These are phyloP conservation scores for Microctenopoma steveboyesi DNA, from an alignment of 2,797 vertebrate genomes.

Conservation along the genomic window DNA sequence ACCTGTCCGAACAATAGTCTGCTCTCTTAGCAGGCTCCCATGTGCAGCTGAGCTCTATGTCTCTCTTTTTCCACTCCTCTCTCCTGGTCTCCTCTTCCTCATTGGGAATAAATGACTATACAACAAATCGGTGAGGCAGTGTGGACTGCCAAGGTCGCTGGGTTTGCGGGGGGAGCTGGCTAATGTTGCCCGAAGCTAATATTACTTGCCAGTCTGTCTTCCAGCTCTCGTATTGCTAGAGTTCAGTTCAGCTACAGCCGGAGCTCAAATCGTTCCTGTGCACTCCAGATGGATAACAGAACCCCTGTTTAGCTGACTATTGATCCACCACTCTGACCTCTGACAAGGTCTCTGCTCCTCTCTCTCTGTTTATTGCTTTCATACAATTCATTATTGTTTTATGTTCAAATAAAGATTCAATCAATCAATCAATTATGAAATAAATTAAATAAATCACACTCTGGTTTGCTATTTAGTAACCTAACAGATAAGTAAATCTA, in stretches of 20 bases:
- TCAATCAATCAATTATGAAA: neutral
- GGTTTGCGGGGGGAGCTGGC: conserved; percentile 78
- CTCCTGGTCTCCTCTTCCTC: conserved; percentile 63
- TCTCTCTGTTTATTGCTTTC: neutral
- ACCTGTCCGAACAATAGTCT: conserved; percentile 67
- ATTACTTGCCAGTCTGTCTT: conserved; percentile 65
- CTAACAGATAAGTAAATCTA: conserved; percentile 9
- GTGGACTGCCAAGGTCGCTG: conserved; percentile 74
- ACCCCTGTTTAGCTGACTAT: conserved; percentile 54
- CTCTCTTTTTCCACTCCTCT: conserved; percentile 31
- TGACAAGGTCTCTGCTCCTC: conserved; percentile 20
- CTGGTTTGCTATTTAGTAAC: neutral
- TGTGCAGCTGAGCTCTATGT: conserved; percentile 48
- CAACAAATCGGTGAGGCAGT: conserved; percentile 67
- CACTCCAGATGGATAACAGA: conserved; percentile 72
- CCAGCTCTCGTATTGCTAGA: conserved; percentile 71
- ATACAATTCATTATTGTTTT: too few species aligned
- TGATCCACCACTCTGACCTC: conserved; percentile 46
- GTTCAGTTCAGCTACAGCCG: conserved; percentile 64
- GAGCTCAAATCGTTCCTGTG: conserved; percentile 70
- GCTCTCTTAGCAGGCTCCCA: conserved; percentile 69
- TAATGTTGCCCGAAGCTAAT: conserved; percentile 73
- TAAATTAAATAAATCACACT: neutral
- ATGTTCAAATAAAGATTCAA: too few species aligned
- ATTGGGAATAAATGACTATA: conserved; percentile 76